Evolutionary conservation across 2,113 vertebrate species (phyloP), one percentile per base, ranked within the genome.

Genomic region (Ariopsis seemanni): DNA sequence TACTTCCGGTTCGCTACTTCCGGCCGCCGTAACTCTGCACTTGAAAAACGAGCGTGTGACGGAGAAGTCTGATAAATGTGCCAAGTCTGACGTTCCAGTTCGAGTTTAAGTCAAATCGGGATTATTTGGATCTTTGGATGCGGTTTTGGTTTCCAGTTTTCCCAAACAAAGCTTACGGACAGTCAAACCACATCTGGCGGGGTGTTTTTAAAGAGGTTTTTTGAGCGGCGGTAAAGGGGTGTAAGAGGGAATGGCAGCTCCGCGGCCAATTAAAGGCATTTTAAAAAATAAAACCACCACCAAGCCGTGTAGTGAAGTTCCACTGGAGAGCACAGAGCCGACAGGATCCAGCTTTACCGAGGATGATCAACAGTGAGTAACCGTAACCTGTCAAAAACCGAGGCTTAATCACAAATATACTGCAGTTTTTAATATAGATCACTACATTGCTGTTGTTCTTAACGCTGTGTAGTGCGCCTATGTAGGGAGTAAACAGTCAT

Each of bases 251-350:
- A 96, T 96, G 95, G 95, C 95, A 94, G 93, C 95, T 92, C 93
- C 92, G 80, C 94, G 94, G 85, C 95, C 94, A 89, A 95, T 96
- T 78, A 96, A 95, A 95, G 95, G 95, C 79, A 96, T 96, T 86
- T 87, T 96, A 79, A 96, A 96, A 90, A 96, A 96, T 92, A 96
- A 95, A 91, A 93, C 90, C 22, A 89, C 85, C 72, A 88, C 93
- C 60, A 92, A 92, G 88, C 87, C 91, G 6, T 82, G 89, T 77
- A 74, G 91, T 7, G 93, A 94, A 11, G 85, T 89, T 27, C 89
- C 86, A 1, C 65, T 27, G 34, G 95, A 95, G 58, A 91, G 82
- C 8, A 88, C 91, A 0, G 95, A 96, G 81, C 90, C 89, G 81
- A 90, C 53, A 25, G 88, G 67, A 17, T 90, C 91, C 0, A 91